Conservation (phyloP, 2,888 invertebrate genomes). For the Heliconius hortense region DNA sequence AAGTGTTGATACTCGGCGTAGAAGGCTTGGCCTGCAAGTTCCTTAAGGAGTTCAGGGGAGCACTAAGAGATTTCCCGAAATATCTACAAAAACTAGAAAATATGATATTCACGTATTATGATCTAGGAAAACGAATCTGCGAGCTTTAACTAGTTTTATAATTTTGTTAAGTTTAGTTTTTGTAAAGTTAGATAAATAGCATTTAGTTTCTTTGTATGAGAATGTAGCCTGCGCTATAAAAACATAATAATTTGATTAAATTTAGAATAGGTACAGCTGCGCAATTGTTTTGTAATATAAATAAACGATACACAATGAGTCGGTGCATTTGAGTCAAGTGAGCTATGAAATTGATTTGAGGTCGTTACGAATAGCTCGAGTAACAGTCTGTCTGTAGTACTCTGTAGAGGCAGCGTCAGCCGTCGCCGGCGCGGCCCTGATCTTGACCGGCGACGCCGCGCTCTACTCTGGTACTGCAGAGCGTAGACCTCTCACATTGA, state of each 20-base stretch:
- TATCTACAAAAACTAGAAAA: no score
- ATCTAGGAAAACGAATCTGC: neutral
- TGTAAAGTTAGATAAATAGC: neutral
- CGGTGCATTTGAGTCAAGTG: conserved; percentile 28
- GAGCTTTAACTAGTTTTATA: neutral
- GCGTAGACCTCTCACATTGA: conserved; percentile 17
- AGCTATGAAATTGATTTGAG: conserved; percentile 35
- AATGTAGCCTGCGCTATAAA: neutral
- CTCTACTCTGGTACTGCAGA: neutral
- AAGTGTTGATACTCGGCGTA: no score
- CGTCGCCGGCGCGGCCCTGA: conserved; percentile 28
- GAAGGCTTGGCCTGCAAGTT: no score
- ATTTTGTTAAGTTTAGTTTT: no score
- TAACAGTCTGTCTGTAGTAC: conserved; percentile 12
- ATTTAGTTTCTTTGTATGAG: neutral
- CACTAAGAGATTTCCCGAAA: no score
- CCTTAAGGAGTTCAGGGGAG: no score
- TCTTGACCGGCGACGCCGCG: conserved; percentile 27
- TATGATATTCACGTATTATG: neutral
- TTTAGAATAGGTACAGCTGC: conserved; percentile 29
- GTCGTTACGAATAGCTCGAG: conserved; percentile 24
- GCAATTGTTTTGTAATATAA: conserved; percentile 29
- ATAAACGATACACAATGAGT: conserved; percentile 30
- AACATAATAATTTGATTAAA: conserved; percentile 17
- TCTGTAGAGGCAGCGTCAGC: no score